These are phyloP conservation scores for Eidolon dupreanum DNA, from an alignment of 2,797 vertebrate genomes.

Conservation along the genomic window DNA sequence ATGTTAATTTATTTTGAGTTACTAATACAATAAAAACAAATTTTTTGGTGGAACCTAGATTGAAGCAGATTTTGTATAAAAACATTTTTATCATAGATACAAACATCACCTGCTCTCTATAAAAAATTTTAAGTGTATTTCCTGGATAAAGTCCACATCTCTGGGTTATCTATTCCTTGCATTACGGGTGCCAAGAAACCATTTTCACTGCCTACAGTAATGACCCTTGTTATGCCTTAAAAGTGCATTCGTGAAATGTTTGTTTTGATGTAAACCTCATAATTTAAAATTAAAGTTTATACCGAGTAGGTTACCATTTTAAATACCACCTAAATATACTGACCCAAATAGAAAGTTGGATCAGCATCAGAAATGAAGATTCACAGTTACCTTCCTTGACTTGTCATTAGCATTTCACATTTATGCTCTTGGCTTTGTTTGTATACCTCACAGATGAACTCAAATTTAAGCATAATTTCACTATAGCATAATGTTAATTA, in stretches of 20 bases:
- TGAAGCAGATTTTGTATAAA: slow-evolving; percentile 29
- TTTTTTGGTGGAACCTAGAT: not conserved
- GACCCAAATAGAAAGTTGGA: slow-evolving; percentile 58
- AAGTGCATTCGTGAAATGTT: slow-evolving; percentile 63
- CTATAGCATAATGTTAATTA: slow-evolving; percentile 7
- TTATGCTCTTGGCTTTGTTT: slow-evolving; percentile 58
- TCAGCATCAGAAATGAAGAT: slow-evolving; percentile 53
- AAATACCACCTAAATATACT: slow-evolving; percentile 31
- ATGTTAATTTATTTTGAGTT: slow-evolving; percentile 9
- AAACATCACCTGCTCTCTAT: slow-evolving; percentile 49
- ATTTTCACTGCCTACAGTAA: slow-evolving; percentile 45
- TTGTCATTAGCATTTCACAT: slow-evolving; percentile 59
- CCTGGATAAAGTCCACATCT: slow-evolving; percentile 24
- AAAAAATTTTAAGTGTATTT: slow-evolving; percentile 67
- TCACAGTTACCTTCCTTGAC: slow-evolving; percentile 62
- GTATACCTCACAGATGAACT: slow-evolving; percentile 61
- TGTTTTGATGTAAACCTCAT: slow-evolving; percentile 57
- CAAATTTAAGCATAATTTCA: slow-evolving; percentile 48
- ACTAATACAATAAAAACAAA: slow-evolving; percentile 1
- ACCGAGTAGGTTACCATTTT: slow-evolving; percentile 56
- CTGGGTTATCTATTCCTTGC: slow-evolving; percentile 20
- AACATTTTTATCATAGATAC: not conserved
- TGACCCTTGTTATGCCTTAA: slow-evolving; percentile 48
- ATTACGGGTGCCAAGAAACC: slow-evolving; percentile 27
- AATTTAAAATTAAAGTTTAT: slow-evolving; percentile 63